Evolutionary conservation across 2,888 invertebrate species (phyloP).

Genomic region (Noctua pronuba): DNA sequence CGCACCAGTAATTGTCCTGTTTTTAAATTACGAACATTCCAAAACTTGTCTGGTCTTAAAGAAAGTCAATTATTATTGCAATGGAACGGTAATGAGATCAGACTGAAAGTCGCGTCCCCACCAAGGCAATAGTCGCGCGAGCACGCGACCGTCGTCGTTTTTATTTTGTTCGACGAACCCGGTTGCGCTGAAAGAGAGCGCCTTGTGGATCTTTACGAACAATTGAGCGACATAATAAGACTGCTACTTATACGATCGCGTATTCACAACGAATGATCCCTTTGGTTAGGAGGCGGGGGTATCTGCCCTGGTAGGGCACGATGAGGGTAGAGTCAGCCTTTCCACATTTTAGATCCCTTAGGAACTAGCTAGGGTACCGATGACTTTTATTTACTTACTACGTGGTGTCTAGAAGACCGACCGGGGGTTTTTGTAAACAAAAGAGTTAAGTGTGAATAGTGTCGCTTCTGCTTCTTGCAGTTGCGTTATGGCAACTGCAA

Average conservation of each 20-base stretch:
- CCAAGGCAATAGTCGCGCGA: background rate
- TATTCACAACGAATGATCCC: background rate
- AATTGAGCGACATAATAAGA: background rate
- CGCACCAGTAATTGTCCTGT: background rate
- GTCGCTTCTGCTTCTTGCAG: no score
- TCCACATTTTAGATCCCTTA: background rate
- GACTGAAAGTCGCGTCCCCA: background rate
- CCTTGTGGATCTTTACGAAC: background rate
- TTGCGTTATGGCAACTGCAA: no score
- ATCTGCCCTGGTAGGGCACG: background rate
- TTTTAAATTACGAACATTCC: constrained; percentile 10
- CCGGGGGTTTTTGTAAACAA: no score
- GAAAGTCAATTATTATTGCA: background rate
- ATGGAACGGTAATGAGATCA: constrained; percentile 3
- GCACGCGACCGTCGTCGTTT: background rate
- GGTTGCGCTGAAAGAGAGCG: background rate
- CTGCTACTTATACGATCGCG: background rate
- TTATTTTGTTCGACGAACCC: background rate
- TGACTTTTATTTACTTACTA: no score
- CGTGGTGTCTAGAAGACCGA: no score
- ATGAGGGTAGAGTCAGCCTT: background rate
- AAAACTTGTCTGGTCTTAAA: constrained; percentile 31
- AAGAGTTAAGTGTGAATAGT: background rate
- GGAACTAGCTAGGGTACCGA: background rate
- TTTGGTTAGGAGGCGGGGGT: background rate